Evolutionary conservation across 2,113 vertebrate genomes (phyloP).

Genomic region (Gnathonemus longibarbis): DNA sequence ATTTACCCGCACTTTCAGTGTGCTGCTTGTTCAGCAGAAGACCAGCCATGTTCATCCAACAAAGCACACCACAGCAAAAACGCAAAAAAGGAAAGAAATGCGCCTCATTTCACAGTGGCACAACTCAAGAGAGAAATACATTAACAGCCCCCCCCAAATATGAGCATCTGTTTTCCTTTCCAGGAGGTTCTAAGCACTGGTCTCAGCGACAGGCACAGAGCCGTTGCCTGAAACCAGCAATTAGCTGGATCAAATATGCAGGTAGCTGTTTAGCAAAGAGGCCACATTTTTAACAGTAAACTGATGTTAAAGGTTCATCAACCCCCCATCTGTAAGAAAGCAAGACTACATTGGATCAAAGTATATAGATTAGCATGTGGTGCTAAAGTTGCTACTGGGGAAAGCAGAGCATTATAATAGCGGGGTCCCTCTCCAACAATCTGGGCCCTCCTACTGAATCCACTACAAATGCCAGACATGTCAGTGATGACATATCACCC

Average conservation of each 20-base stretch:
- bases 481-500: background rate
- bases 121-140: background rate
- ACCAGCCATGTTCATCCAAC: background rate
- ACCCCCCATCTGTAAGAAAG: background rate
- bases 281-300: conserved; percentile 7
- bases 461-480: background rate
- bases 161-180: background rate
- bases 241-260: conserved; percentile 32
- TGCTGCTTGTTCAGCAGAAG: background rate
- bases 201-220: background rate
- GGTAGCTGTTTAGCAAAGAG: conserved; percentile 23
- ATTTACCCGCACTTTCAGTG: background rate
- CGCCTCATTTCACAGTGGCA: background rate
- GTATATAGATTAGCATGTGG: background rate
- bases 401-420: background rate
- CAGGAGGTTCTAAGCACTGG: background rate
- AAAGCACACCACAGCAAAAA: background rate
- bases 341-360: background rate
- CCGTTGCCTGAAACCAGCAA: conserved; percentile 21
- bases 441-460: background rate
- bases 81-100: background rate
- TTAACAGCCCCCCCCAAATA: background rate
- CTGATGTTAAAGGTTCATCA: background rate
- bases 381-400: background rate
- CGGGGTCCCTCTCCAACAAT: background rate